phyloP scores from a whole-genome alignment of 2,113 vertebrate genomes.

The Xenotilapia longispinis region DNA sequence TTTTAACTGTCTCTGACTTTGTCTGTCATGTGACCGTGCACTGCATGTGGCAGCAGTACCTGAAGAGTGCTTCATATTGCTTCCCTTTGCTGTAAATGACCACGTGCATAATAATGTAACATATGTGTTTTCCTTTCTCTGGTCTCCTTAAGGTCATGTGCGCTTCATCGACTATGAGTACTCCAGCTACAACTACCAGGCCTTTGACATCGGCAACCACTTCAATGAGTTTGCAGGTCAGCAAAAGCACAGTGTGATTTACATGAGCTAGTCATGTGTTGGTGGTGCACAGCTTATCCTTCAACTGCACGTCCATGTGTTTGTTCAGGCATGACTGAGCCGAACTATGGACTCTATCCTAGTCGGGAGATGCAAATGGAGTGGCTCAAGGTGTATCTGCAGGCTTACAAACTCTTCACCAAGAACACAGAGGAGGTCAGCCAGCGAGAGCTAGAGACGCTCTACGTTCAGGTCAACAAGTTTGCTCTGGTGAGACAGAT shows the following conservation, averaged over 20 bases:
- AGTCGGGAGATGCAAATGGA: constrained; percentile 81
- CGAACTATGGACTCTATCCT: constrained; percentile 83
- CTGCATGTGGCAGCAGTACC: background rate
- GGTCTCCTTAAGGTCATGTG: constrained; percentile 73
- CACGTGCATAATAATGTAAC: background rate
- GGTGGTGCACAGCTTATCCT: background rate
- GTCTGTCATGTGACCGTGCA: background rate
- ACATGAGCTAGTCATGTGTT: accelerated
- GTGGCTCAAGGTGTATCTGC: constrained; percentile 86
- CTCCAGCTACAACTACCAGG: constrained; percentile 95
- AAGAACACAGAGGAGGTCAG: constrained; percentile 72
- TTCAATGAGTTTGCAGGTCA: constrained; percentile 97
- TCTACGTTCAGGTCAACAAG: constrained; percentile 96
- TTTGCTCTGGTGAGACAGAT: constrained; percentile 83
- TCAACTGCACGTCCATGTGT: background rate
- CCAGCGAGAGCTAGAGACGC: constrained; percentile 80
- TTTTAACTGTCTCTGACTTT: background rate
- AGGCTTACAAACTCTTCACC: constrained; percentile 80
- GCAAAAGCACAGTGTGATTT: background rate
- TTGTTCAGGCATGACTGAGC: constrained; percentile 83
- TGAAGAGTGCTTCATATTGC: background rate
- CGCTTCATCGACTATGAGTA: constrained; percentile 97
- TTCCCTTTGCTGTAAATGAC: background rate
- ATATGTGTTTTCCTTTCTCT: background rate
- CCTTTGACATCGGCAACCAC: constrained; percentile 96